Conservation (phyloP, 1,140 invertebrate genomes). For the Drosophila micromelanica region DNA sequence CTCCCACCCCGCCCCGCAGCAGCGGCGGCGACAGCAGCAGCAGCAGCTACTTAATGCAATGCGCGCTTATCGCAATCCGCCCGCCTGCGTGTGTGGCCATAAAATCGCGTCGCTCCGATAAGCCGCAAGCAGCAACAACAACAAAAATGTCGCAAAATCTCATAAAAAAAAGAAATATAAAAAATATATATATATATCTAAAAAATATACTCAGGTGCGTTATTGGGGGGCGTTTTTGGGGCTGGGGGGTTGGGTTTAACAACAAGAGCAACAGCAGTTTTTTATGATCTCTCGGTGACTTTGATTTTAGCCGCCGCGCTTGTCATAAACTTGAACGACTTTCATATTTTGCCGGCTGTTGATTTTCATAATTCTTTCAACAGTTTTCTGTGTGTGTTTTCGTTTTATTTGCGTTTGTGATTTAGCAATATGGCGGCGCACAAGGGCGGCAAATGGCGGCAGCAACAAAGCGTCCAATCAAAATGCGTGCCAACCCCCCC, state of each 20-base stretch:
- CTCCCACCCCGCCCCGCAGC: conserved; percentile 31
- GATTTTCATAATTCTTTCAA: conserved; percentile 52
- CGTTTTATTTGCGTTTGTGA: conserved; percentile 78
- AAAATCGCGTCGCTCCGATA: conserved; percentile 62
- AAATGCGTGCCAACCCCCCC: conserved; percentile 3
- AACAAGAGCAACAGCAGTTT: conserved; percentile 18
- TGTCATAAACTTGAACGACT: conserved; percentile 70
- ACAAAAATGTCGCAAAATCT: conserved; percentile 75
- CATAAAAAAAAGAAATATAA: conserved; percentile 52
- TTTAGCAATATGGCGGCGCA: conserved; percentile 74
- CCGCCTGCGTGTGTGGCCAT: conserved; percentile 29
- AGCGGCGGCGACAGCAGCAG: neutral
- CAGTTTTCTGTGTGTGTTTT: conserved; percentile 50
- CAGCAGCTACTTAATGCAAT: conserved; percentile 33
- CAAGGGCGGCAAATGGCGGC: conserved; percentile 35
- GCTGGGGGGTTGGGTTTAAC: neutral
- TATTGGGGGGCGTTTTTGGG: neutral
- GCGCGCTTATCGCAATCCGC: conserved; percentile 37
- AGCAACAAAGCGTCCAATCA: conserved; percentile 38
- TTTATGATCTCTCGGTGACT: conserved; percentile 54
- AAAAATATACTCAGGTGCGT: conserved; percentile 2
- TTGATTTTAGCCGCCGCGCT: conserved; percentile 79
- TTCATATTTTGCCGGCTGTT: conserved; percentile 80
- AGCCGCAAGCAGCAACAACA: conserved; percentile 21
- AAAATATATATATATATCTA: conserved; percentile 2